A percentile compares a stretch with the other conserved stretches of the same genome.
These are phyloP conservation scores for Lumbricus terrestris DNA, from an alignment of 2,888 invertebrate species.

Conservation along the genomic window DNA sequence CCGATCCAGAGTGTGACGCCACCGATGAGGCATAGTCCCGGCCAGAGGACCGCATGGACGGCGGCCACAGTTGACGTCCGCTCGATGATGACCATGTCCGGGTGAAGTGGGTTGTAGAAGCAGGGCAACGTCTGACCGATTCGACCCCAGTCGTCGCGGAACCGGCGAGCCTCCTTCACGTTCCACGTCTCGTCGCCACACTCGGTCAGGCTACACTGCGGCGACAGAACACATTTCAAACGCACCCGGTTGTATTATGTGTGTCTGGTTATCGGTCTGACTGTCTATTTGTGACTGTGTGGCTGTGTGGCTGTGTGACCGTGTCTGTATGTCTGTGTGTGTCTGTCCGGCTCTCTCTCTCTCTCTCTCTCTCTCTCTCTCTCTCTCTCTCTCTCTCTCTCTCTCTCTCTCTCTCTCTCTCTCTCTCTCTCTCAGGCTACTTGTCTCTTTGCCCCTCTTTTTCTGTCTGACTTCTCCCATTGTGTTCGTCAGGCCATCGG, in stretches of 20 bases:
- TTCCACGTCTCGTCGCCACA: constrained; percentile 40
- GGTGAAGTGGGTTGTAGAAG: constrained; percentile 34
- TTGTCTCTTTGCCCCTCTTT: too few species aligned
- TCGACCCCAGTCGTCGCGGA: constrained; percentile 33
- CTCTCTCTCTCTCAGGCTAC: too few species aligned
- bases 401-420: too few species aligned
- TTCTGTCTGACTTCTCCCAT: too few species aligned
- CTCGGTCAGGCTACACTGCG: constrained; percentile 38
- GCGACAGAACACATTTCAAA: background rate
- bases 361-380: too few species aligned
- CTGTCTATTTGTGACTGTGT: background rate
- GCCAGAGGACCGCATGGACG: constrained; percentile 39
- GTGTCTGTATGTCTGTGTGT: too few species aligned
- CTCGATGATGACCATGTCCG: constrained; percentile 29
- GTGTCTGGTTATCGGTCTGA: too few species aligned
- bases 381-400: too few species aligned
- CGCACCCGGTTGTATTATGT: too few species aligned
- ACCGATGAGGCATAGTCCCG: constrained; percentile 30
- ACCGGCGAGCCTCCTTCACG: constrained; percentile 34
- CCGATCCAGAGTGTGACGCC: constrained; percentile 38
- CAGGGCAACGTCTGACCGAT: constrained; percentile 33
- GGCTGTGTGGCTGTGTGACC: too few species aligned
- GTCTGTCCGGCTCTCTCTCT: too few species aligned
- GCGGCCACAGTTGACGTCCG: constrained; percentile 26
- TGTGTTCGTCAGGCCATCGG: background rate